phyloP scores from a whole-genome alignment of 2,797 vertebrate species.

The Chlorospingus flavigularis region DNA sequence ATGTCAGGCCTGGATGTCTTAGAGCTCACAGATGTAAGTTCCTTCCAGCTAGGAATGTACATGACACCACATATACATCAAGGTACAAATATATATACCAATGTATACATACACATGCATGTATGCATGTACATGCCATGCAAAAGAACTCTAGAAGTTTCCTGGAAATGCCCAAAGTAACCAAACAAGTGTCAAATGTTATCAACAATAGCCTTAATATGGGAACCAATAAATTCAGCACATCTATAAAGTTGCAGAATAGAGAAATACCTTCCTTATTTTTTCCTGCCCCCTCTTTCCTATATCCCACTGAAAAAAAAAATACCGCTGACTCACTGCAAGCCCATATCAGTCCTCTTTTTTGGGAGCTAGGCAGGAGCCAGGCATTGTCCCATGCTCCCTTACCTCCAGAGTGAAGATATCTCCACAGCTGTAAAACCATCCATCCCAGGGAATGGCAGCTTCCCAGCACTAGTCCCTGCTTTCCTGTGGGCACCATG shows the following conservation, averaged over 20 bases:
- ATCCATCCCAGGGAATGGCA: background rate
- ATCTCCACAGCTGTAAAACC: background rate
- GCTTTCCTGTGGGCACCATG: background rate
- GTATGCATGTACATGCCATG: background rate
- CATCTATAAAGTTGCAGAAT: constrained; percentile 29
- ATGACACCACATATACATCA: background rate
- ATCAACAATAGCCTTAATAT: constrained; percentile 39
- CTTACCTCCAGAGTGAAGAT: background rate
- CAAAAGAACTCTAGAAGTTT: constrained; percentile 43
- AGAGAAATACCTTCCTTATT: background rate
- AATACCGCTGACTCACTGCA: background rate
- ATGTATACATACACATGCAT: background rate
- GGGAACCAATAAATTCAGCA: constrained; percentile 44
- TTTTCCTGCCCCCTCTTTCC: background rate
- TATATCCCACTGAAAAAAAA: background rate
- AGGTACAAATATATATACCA: background rate
- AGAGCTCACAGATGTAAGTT: background rate
- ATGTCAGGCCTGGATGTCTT: background rate
- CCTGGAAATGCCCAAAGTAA: constrained; percentile 53
- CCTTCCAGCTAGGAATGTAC: background rate
- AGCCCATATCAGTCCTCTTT: fast-evolving
- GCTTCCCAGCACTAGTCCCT: background rate
- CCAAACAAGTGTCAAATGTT: constrained; percentile 32
- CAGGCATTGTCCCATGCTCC: background rate
- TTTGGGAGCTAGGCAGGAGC: background rate